A percentile compares a stretch with the other conserved stretches of the same genome.
phyloP scores from a whole-genome alignment of 1,140 invertebrate genomes.

The Trypoxylus dichotomus region DNA sequence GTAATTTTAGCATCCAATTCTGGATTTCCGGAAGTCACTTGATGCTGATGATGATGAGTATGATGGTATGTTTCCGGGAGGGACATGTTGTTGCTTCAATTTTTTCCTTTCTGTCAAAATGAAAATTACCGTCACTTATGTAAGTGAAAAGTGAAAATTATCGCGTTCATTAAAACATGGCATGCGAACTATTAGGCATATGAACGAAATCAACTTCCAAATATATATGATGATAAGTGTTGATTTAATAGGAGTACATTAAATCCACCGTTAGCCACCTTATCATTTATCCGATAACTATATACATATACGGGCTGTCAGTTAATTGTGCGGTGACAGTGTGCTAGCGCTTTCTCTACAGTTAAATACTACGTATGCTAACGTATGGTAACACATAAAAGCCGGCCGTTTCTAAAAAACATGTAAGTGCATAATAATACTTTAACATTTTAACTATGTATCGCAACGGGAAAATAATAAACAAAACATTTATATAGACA shows the following conservation, averaged over 20 bases:
- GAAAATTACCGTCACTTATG: neutral
- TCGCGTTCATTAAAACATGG: neutral
- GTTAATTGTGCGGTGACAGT: slow-evolving; percentile 15
- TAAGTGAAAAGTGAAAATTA: neutral
- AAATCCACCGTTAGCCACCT: neutral
- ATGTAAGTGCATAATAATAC: neutral
- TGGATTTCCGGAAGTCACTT: slow-evolving; percentile 27
- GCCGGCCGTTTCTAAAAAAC: neutral
- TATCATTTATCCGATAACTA: slow-evolving; percentile 12
- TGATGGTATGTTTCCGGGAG: neutral
- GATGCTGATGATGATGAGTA: neutral
- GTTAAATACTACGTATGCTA: neutral
- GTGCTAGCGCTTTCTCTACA: neutral
- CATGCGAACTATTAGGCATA: neutral
- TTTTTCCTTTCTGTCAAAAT: slow-evolving; percentile 3
- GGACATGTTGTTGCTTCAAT: neutral
- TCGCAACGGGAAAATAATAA: neutral
- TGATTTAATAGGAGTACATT: neutral
- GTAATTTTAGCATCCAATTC: slow-evolving; percentile 61
- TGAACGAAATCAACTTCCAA: neutral
- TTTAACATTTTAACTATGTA: neutral
- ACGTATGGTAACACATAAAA: slow-evolving; percentile 10
- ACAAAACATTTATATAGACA: neutral
- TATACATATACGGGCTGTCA: neutral
- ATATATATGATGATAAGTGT: neutral